These are phyloP conservation scores for Aphaenogaster rudis DNA, from an alignment of 1,140 invertebrate species.

Conservation along the genomic window DNA sequence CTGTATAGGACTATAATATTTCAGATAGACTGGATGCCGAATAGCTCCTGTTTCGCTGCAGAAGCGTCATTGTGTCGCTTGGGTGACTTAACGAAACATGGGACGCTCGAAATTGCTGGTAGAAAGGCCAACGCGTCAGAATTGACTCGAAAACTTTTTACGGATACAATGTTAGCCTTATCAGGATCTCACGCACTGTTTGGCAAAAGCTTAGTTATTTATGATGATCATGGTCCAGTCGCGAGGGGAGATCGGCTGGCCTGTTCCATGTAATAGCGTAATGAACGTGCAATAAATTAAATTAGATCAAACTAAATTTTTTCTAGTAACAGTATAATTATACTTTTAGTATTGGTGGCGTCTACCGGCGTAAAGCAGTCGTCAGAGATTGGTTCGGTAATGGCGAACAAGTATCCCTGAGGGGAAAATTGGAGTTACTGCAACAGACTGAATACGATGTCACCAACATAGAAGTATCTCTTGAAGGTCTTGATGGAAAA, in stretches of 20 bases:
- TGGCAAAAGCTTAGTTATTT: conserved; percentile 95
- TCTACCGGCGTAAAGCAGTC: conserved; percentile 94
- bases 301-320: conserved; percentile 1
- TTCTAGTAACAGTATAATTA: conserved; percentile 7
- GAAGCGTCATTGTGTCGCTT: conserved; percentile 89
- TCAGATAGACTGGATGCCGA: conserved; percentile 86
- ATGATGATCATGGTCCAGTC: conserved; percentile 95
- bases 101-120: conserved; percentile 92
- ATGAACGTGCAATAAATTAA: background rate
- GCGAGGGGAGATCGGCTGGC: conserved; percentile 95
- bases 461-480: conserved; percentile 92
- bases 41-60: conserved; percentile 86
- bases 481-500: conserved; percentile 91
- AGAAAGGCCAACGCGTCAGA: conserved; percentile 89
- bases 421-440: conserved; percentile 93
- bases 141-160: conserved; percentile 92
- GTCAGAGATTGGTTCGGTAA: conserved; percentile 95
- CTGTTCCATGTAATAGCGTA: conserved; percentile 91
- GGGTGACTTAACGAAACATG: conserved; percentile 91
- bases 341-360: conserved; percentile 89
- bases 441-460: conserved; percentile 95
- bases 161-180: conserved; percentile 92
- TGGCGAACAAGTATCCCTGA: conserved; percentile 88
- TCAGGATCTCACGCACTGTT: conserved; percentile 92
- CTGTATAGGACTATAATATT: conserved; percentile 24